A percentile compares a stretch with the other conserved stretches of the same genome.
Conservation (phyloP, 2,888 invertebrate genomes). For the Rhaphigaster nebulosa region DNA sequence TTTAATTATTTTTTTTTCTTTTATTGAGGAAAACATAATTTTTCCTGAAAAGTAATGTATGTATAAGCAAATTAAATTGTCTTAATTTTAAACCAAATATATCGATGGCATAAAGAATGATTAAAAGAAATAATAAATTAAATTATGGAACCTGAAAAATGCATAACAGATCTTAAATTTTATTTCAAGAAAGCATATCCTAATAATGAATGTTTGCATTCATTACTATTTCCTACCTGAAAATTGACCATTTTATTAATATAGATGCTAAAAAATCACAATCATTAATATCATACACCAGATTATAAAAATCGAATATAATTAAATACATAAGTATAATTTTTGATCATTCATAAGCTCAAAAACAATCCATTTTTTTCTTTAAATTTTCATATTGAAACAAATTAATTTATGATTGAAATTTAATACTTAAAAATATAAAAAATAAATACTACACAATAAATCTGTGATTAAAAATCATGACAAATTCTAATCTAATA, state of each 20-base stretch:
- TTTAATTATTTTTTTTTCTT: too few species aligned
- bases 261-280: background rate
- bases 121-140: background rate
- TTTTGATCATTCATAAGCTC: conserved; percentile 24
- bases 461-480: background rate
- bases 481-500: background rate
- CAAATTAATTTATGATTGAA: background rate
- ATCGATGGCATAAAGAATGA: background rate
- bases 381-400: too few species aligned
- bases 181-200: too few species aligned
- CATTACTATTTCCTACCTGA: background rate
- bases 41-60: too few species aligned
- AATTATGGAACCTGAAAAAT: background rate
- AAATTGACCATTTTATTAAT: background rate
- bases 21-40: too few species aligned
- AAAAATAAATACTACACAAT: background rate
- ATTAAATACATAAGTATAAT: background rate
- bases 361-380: too few species aligned
- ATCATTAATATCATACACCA: background rate
- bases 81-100: background rate
- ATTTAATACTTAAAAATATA: background rate
- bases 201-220: too few species aligned
- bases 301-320: background rate
- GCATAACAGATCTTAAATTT: too few species aligned
- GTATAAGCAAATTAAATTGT: too few species aligned